These are phyloP conservation scores for Python bivittatus DNA, from an alignment of 2,113 vertebrate species.

Conservation along the genomic window DNA sequence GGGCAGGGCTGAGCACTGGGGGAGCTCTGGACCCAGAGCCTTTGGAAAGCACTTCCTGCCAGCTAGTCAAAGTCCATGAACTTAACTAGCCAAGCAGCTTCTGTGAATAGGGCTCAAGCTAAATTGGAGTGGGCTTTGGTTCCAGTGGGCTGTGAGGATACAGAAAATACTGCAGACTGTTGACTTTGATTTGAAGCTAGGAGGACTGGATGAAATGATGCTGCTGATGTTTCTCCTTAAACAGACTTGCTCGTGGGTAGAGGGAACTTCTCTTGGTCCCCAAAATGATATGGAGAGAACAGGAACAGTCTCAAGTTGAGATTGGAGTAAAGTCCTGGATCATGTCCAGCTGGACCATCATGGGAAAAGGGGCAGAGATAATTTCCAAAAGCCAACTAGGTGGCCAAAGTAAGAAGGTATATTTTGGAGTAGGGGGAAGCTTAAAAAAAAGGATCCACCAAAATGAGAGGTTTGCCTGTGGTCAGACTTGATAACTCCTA, in stretches of 20 bases:
- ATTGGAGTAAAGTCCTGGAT: background rate
- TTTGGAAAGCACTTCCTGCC: constrained; percentile 47
- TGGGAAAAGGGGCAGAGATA: background rate
- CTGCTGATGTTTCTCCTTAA: background rate
- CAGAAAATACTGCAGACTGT: fast-evolving
- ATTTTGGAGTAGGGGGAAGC: background rate
- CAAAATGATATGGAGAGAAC: fast-evolving
- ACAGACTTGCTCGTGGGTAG: background rate
- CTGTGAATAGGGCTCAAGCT: background rate
- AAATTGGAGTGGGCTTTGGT: background rate
- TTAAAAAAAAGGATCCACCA: background rate
- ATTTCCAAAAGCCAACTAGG: background rate
- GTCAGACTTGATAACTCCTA: background rate
- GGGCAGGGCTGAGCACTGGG: constrained; percentile 43
- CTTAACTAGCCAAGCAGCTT: constrained; percentile 57
- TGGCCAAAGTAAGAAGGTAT: too few species aligned
- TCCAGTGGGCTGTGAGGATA: constrained; percentile 25
- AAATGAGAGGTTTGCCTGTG: background rate
- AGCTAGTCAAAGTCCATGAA: constrained; percentile 51
- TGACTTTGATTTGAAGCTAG: constrained; percentile 17
- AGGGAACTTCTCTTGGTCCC: fast-evolving
- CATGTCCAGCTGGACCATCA: background rate
- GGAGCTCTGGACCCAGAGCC: constrained; percentile 54
- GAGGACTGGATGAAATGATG: background rate
- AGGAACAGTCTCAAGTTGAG: background rate